A percentile compares a stretch with the other conserved stretches of the same genome.
Evolutionary conservation across 1,140 invertebrate species (phyloP).

Genomic region (Drosophila novamexicana): DNA sequence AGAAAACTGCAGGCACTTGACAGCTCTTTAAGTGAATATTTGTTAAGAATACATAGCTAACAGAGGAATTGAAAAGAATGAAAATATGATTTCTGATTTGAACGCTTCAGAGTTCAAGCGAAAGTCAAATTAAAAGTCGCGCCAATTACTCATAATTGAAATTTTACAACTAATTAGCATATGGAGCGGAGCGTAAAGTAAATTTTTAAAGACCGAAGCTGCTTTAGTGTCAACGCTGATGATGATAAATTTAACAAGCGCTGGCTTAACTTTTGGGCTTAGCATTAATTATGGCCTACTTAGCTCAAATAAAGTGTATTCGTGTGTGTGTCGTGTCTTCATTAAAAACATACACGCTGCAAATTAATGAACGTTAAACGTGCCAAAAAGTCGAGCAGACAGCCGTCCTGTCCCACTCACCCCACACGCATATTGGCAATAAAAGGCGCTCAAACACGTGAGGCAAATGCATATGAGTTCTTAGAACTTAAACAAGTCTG

Average conservation of each 20-base stretch:
- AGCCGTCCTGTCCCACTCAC: too few relatives aligned
- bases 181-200: not conserved
- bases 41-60: not conserved
- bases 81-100: too few relatives aligned
- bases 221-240: constrained; percentile 33
- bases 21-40: constrained; percentile 2
- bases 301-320: constrained; percentile 23
- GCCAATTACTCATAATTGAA: constrained; percentile 68
- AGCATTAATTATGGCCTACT: constrained; percentile 70
- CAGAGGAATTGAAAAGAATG: too few relatives aligned
- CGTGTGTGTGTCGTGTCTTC: constrained; percentile 53
- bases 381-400: constrained; percentile 37
- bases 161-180: constrained; percentile 58
- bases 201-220: constrained; percentile 38
- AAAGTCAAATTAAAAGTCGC: not conserved
- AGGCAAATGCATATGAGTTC: constrained; percentile 78
- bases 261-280: constrained; percentile 72
- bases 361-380: constrained; percentile 75
- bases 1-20: not conserved
- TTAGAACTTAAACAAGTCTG: constrained; percentile 57
- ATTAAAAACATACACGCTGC: constrained; percentile 76
- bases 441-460: constrained; percentile 70
- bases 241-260: constrained; percentile 63
- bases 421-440: constrained; percentile 54
- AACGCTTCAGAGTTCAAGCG: not conserved